Evolutionary conservation across 2,888 invertebrate genomes (phyloP).

Genomic region (Platypus cylindrus): DNA sequence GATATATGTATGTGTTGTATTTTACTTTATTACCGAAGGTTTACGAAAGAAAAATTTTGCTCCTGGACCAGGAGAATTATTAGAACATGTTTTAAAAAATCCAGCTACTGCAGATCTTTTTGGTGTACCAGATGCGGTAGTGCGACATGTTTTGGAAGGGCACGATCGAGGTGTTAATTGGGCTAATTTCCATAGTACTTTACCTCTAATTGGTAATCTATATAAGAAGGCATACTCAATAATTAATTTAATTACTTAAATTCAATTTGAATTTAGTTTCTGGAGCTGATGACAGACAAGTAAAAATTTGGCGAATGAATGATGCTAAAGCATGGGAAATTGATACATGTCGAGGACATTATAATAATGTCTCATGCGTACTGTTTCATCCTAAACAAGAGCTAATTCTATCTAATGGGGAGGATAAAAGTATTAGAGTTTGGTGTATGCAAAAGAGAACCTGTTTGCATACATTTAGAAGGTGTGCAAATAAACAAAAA

Average conservation of each 20-base stretch:
- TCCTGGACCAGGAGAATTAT: constrained; percentile 83
- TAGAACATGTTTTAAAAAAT: constrained; percentile 78
- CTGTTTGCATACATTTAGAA: constrained; percentile 78
- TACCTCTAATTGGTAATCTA: constrained; percentile 44
- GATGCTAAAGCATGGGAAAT: constrained; percentile 99
- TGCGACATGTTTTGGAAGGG: constrained; percentile 81
- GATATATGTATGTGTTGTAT: constrained; percentile 8
- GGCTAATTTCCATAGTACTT: constrained; percentile 91
- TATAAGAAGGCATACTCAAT: neutral
- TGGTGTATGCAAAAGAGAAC: constrained; percentile 97
- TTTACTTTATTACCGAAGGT: constrained; percentile 39
- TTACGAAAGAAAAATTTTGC: constrained; percentile 95
- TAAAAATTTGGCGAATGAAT: constrained; percentile 98
- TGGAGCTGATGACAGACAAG: constrained; percentile 95
- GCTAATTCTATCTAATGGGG: constrained; percentile 90
- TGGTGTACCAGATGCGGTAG: constrained; percentile 87
- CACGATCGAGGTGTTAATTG: constrained; percentile 98
- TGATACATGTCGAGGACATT: constrained; percentile 98
- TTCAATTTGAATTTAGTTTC: constrained; percentile 63
- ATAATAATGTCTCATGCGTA: constrained; percentile 97
- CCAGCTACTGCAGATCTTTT: constrained; percentile 86
- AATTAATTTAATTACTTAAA: constrained; percentile 1
- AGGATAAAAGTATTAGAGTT: constrained; percentile 94
- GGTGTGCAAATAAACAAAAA: no score
- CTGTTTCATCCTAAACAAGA: constrained; percentile 96